phyloP scores from a whole-genome alignment of 1,140 invertebrate genomes.

The Antheraea mylitta region DNA sequence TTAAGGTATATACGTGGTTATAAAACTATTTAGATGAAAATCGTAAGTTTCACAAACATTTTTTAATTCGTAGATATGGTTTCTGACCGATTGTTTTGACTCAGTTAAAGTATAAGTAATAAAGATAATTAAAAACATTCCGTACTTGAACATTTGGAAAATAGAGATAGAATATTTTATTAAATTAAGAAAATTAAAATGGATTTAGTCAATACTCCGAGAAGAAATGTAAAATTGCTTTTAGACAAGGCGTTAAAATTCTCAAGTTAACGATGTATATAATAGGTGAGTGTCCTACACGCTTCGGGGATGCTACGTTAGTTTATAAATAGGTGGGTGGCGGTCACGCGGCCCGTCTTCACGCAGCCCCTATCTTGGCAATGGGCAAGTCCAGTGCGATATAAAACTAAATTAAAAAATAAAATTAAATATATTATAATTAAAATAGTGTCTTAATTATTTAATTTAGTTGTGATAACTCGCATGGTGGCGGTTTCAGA shows the following conservation, averaged over 20 bases:
- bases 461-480: conserved; percentile 16
- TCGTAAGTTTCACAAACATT: no score
- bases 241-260: conserved; percentile 5
- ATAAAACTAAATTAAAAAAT: conserved; percentile 18
- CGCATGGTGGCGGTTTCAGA: conserved; percentile 37
- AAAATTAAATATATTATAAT: not conserved
- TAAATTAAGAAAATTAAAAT: no score
- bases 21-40: no score
- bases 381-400: conserved; percentile 53
- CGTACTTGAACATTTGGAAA: no score
- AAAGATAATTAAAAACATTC: no score
- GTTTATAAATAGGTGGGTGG: conserved; percentile 72
- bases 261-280: conserved; percentile 15
- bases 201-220: not conserved
- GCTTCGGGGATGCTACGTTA: conserved; percentile 42
- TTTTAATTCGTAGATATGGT: no score
- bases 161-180: no score
- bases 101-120: no score
- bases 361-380: conserved; percentile 62
- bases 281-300: conserved; percentile 27
- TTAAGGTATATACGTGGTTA: no score
- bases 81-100: no score
- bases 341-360: conserved; percentile 52
- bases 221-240: not conserved
- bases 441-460: conserved; percentile 11